Percentiles rank a stretch among this genome's conserved stretches.
Conservation (phyloP, 2,797 vertebrate genomes). For the Argentina silus region DNA sequence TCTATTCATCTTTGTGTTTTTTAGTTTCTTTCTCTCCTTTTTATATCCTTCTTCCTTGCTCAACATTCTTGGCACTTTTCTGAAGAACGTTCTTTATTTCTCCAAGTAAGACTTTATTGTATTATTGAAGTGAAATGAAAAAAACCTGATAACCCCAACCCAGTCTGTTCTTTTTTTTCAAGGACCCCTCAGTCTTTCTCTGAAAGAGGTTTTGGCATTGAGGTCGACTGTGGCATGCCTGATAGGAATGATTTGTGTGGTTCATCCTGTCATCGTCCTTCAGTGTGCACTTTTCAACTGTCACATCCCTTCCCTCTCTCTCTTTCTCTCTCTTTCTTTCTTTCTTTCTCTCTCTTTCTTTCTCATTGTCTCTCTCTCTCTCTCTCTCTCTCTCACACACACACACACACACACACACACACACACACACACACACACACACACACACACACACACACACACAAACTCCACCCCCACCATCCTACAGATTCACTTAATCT, state of each 20-base stretch:
- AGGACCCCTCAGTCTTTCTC: neutral
- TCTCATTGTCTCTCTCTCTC: neutral
- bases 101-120: neutral
- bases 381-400: neutral
- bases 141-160: neutral
- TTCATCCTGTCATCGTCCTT: neutral
- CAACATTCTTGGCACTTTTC: neutral
- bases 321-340: neutral
- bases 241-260: conserved; percentile 17
- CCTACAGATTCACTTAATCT: neutral
- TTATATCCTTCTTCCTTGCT: neutral
- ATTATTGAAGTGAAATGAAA: neutral
- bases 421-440: neutral
- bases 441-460: neutral
- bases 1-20: neutral
- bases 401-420: neutral
- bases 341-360: neutral
- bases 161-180: conserved; percentile 10
- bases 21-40: neutral
- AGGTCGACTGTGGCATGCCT: neutral
- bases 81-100: neutral
- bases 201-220: neutral
- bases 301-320: neutral
- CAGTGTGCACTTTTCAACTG: neutral
- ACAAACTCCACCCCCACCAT: neutral